Evolutionary conservation across 2,113 vertebrate genomes (phyloP).

Genomic region (Dendrocopos noguchii): DNA sequence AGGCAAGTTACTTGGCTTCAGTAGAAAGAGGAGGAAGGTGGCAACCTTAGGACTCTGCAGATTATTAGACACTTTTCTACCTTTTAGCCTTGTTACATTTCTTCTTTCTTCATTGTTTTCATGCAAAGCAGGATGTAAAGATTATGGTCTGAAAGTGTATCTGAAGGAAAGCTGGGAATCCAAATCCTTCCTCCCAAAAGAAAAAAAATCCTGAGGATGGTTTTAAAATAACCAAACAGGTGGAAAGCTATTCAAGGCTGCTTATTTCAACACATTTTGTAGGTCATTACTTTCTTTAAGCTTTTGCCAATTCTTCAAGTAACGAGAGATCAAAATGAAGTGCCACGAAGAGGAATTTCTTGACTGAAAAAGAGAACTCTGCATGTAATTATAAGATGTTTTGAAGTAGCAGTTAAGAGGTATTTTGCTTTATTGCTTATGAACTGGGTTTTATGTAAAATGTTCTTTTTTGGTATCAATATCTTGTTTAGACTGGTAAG

Average conservation of each 20-base stretch:
- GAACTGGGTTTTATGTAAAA: neutral
- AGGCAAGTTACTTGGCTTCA: neutral
- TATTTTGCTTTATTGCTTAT: neutral
- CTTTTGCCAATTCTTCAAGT: neutral
- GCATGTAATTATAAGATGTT: neutral
- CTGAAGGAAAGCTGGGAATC: neutral
- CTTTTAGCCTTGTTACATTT: neutral
- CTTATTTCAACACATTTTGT: neutral
- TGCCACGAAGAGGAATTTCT: neutral
- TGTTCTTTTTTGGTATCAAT: neutral
- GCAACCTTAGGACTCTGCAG: neutral
- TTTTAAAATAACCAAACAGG: neutral
- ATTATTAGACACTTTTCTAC: neutral
- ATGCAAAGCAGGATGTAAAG: neutral
- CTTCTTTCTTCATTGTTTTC: neutral
- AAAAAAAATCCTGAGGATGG: neutral
- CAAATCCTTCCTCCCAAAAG: neutral
- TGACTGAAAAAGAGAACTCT: neutral
- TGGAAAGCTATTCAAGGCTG: neutral
- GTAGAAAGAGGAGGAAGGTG: neutral
- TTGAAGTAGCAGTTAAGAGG: neutral
- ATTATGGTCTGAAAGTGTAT: neutral
- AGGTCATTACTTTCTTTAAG: neutral
- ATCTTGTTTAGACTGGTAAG: neutral
- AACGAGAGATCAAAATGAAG: neutral